phyloP scores from a whole-genome alignment of 2,113 vertebrate species.

The Hippolais icterina region DNA sequence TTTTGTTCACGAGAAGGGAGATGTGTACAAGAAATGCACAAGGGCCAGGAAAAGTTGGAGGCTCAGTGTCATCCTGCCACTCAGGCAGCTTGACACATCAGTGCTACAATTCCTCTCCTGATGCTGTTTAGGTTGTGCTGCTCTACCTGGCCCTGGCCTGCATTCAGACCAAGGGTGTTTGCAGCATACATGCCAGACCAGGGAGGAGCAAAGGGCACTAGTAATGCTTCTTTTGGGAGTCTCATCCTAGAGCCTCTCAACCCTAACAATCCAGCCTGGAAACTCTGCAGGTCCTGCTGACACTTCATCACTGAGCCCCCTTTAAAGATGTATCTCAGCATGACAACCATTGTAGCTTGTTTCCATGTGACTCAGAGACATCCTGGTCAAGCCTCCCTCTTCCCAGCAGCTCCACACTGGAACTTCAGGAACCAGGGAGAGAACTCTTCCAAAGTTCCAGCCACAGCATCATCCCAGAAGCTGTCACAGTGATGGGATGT shows the following conservation, averaged over 20 bases:
- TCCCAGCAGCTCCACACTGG: not conserved
- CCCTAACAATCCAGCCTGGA: not conserved
- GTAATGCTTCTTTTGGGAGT: not conserved
- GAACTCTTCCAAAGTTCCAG: not conserved
- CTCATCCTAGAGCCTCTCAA: not conserved
- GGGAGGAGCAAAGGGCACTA: not conserved
- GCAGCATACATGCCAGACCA: not conserved
- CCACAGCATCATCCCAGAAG: not conserved
- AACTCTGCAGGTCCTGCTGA: not conserved
- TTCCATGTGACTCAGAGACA: not conserved
- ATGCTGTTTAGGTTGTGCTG: accelerated
- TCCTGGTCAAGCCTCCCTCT: not conserved
- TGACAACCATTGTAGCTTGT: not conserved
- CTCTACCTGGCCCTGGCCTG: not conserved
- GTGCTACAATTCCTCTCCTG: not conserved
- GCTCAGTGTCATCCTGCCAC: accelerated
- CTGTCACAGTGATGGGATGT: not conserved
- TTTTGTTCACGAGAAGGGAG: not conserved
- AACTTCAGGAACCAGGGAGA: not conserved
- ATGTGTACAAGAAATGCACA: not conserved
- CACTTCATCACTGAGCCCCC: not conserved
- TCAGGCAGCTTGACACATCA: accelerated
- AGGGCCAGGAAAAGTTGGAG: not conserved
- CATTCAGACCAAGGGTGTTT: not conserved
- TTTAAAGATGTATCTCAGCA: not conserved